Conservation (phyloP, 1,140 invertebrate species). For the Ooceraea biroi region DNA sequence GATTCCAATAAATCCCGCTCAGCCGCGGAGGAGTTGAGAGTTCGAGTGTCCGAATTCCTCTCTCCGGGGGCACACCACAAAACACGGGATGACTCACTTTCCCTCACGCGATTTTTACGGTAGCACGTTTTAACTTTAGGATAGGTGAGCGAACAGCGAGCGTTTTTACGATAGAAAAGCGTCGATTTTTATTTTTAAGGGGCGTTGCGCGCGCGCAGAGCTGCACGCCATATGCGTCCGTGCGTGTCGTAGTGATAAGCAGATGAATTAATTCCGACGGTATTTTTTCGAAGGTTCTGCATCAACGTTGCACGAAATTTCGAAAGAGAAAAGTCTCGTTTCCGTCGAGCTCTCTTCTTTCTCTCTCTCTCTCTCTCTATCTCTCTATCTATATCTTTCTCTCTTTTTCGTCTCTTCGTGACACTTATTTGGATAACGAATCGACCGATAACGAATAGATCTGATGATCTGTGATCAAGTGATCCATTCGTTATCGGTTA, state of each 20-base stretch:
- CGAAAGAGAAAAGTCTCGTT: too few relatives aligned
- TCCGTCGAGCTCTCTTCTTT: too few relatives aligned
- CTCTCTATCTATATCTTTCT: neutral
- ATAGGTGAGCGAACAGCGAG: slow-evolving; percentile 11
- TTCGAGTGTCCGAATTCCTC: neutral
- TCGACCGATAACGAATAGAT: neutral
- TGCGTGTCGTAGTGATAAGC: slow-evolving; percentile 70
- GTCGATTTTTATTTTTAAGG: slow-evolving; percentile 64
- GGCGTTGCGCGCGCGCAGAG: slow-evolving; percentile 14
- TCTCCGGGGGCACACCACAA: slow-evolving; percentile 34
- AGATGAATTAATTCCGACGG: slow-evolving; percentile 64
- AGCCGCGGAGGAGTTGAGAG: neutral
- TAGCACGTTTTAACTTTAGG: slow-evolving; percentile 58
- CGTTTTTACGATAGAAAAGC: slow-evolving; percentile 59
- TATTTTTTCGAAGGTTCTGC: slow-evolving; percentile 3
- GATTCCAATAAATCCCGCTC: slow-evolving; percentile 1
- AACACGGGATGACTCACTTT: slow-evolving; percentile 26
- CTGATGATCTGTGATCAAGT: neutral
- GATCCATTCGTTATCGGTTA: neutral
- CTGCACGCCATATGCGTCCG: neutral
- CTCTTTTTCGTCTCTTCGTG: neutral
- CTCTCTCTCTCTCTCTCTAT: too few relatives aligned
- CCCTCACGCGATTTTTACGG: too few relatives aligned
- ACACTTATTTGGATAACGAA: neutral
- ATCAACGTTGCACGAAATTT: neutral